Evolutionary conservation across 2,888 invertebrate genomes (phyloP), one percentile per base, ranked within the genome.

Genomic region (Drosophila rellima): DNA sequence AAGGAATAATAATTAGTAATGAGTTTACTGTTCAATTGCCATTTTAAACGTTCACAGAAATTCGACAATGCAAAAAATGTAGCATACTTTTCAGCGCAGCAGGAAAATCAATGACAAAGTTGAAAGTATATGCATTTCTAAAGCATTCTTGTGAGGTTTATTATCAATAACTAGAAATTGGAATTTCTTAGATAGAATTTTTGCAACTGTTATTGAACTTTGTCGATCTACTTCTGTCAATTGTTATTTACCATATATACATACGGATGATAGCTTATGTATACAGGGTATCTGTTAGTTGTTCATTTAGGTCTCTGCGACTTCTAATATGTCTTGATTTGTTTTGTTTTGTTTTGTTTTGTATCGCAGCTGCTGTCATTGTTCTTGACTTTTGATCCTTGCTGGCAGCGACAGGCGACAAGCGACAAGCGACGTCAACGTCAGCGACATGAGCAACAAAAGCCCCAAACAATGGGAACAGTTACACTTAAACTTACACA

Each of bases 301-400:
- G 39, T 11, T 18, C 7, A 4, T 11, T 26, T 11, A 10, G 13
- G 8, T 15, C 7, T 8, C 7, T 18, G 39, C 37, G 20, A 20
- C 20, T 48, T 39, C 26, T 37, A 47, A 47, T 18, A 47, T 29
- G 35, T 56, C 47, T 51, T 71, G 61, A 42, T 67, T 42, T 71
- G 57, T 48, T 63, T 44, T 37, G 35, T 56, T 56, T 51, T 61
- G 61, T 51, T 59, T 37, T 71, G 62, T 48, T 63, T 44, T 63
- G 54, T 68, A 64, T 57, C 47, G 72, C 72, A 59, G 75, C 72
- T 78, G 78, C 84, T 73, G 81, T 84, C 83, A 83, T 83, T 84
- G 86, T 85, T 83, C 80, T 84, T 84, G 86, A 85, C 84, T 84
- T 74, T 82, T 84, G 83, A 85, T 82, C 83, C 83, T 72, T 77